Evolutionary conservation across 2,797 vertebrate species (phyloP).

Genomic region (Aselliscus stoliczkanus): DNA sequence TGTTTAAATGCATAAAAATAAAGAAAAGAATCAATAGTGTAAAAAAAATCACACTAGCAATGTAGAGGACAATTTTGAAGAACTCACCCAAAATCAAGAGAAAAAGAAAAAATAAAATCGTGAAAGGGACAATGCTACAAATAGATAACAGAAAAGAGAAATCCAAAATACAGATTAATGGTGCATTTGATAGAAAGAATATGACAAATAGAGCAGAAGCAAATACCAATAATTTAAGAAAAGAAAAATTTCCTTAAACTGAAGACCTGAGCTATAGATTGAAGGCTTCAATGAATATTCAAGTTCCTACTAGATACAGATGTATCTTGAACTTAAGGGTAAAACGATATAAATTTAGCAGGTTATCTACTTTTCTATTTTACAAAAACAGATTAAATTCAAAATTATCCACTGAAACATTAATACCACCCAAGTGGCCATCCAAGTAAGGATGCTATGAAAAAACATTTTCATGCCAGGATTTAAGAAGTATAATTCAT

Average conservation of each 20-base stretch:
- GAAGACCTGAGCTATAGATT: background rate
- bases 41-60: constrained; percentile 14
- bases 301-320: background rate
- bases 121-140: background rate
- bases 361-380: background rate
- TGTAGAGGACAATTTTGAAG: background rate
- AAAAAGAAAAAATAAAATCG: constrained; percentile 28
- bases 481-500: background rate
- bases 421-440: background rate
- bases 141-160: background rate
- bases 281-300: background rate
- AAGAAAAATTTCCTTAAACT: background rate
- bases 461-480: background rate
- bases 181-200: background rate
- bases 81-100: background rate
- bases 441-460: background rate
- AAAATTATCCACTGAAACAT: background rate
- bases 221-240: background rate
- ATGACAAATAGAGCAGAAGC: background rate
- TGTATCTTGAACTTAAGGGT: background rate
- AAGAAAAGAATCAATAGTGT: background rate
- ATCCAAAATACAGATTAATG: background rate
- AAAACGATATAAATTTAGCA: background rate
- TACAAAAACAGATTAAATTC: background rate
- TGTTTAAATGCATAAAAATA: constrained; percentile 6